These are phyloP conservation scores for Anthrax anthrax DNA, from an alignment of 2,888 invertebrate genomes.

Conservation along the genomic window DNA sequence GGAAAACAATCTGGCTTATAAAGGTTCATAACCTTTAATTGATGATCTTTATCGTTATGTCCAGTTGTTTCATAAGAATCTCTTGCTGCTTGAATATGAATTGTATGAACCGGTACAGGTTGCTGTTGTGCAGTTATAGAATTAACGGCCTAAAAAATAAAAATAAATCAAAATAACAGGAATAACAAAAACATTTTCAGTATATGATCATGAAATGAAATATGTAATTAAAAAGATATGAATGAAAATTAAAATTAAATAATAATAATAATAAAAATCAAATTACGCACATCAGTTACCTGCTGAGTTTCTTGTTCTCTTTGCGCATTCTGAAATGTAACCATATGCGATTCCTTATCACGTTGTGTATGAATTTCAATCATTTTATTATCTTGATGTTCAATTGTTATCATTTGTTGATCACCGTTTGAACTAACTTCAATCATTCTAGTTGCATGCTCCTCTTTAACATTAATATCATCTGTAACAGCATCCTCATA, in stretches of 20 bases:
- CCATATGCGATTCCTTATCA: not conserved
- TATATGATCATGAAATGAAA: too few relatives aligned
- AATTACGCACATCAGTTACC: not conserved
- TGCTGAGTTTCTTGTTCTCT: not conserved
- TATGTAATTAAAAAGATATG: too few relatives aligned
- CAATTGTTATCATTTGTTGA: not conserved
- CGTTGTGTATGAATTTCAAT: not conserved
- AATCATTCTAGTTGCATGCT: not conserved
- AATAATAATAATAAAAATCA: too few relatives aligned
- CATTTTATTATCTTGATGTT: not conserved
- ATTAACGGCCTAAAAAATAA: slow-evolving; percentile 1
- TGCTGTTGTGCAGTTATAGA: not conserved
- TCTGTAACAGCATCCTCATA: not conserved
- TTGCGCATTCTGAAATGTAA: not conserved
- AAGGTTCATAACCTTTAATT: not conserved
- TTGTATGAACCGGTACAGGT: not conserved
- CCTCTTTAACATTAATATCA: not conserved
- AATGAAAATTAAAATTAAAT: too few relatives aligned
- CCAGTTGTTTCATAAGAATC: not conserved
- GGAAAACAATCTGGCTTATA: slow-evolving; percentile 6
- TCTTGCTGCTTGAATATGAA: not conserved
- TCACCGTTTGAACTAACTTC: not conserved
- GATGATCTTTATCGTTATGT: slow-evolving; percentile 1
- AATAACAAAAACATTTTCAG: not conserved
- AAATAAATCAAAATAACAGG: too few relatives aligned